A percentile compares a stretch with the other conserved stretches of the same genome.
Conservation (phyloP, 2,888 invertebrate species). For the Noctua pronuba region DNA sequence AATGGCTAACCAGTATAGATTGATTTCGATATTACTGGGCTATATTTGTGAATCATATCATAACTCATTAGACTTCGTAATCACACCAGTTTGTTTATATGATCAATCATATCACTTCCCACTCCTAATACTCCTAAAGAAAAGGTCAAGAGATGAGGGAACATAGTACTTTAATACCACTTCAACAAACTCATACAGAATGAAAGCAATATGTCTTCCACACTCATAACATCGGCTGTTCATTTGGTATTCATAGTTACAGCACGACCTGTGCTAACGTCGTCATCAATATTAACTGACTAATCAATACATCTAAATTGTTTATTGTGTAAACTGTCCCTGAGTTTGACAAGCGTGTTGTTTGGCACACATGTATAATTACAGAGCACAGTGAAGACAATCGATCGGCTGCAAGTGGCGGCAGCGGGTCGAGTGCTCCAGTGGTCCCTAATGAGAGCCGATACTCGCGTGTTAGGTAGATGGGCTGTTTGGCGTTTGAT, state of each 20-base stretch:
- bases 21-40: background rate
- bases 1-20: background rate
- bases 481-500: background rate
- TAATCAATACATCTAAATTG: conserved; percentile 2
- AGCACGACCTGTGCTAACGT: background rate
- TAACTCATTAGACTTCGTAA: conserved; percentile 20
- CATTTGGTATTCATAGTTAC: background rate
- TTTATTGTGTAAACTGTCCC: background rate
- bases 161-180: background rate
- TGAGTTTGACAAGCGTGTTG: conserved; percentile 18
- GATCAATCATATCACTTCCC: conserved; percentile 10
- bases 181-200: background rate
- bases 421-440: conserved; percentile 35
- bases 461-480: background rate
- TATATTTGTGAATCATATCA: conserved; percentile 8
- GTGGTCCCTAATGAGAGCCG: conserved; percentile 38
- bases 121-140: background rate
- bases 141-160: background rate
- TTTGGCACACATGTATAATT: conserved; percentile 8
- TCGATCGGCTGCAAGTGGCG: conserved; percentile 51
- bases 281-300: background rate
- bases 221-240: background rate
- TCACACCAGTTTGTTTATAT: background rate
- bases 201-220: background rate
- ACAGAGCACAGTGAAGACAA: conserved; percentile 29